phyloP scores from a whole-genome alignment of 2,888 invertebrate species.

The Romanomermis culicivorax region DNA sequence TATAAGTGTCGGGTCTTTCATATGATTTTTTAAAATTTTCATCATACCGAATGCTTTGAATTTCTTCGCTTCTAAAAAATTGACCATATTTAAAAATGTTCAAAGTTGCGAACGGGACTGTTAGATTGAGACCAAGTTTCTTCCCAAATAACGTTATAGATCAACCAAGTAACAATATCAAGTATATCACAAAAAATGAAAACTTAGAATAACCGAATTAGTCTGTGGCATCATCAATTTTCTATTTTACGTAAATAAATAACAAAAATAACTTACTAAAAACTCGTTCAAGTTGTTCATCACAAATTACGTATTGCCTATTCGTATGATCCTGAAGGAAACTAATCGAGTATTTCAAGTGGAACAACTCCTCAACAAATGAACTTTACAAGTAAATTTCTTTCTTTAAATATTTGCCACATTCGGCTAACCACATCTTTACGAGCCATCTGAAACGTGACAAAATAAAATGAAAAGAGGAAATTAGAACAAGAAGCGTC shows the following conservation, averaged over 20 bases:
- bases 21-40: slow-evolving; percentile 79
- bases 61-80: slow-evolving; percentile 45
- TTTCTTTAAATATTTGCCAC: slow-evolving; percentile 30
- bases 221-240: not conserved
- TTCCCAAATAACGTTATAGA: no score
- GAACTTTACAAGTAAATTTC: slow-evolving; percentile 26
- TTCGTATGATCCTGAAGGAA: slow-evolving; percentile 58
- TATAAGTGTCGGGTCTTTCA: slow-evolving; percentile 32
- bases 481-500: not conserved
- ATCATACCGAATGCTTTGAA: slow-evolving; percentile 91
- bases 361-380: no score
- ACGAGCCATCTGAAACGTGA: slow-evolving; percentile 25
- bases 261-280: slow-evolving; percentile 41
- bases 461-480: slow-evolving; percentile 4
- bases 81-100: not conserved
- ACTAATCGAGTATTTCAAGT: slow-evolving; percentile 3
- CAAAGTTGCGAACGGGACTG: no score
- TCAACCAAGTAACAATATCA: no score
- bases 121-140: no score
- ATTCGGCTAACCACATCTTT: slow-evolving; percentile 30
- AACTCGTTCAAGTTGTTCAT: slow-evolving; percentile 63
- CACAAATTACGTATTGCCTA: slow-evolving; percentile 80
- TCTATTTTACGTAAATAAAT: not conserved
- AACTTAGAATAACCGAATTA: no score
- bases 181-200: no score